Base-by-base conservation (phyloP, 2,888 invertebrate species). In the Nomada hirtipes region DNA sequence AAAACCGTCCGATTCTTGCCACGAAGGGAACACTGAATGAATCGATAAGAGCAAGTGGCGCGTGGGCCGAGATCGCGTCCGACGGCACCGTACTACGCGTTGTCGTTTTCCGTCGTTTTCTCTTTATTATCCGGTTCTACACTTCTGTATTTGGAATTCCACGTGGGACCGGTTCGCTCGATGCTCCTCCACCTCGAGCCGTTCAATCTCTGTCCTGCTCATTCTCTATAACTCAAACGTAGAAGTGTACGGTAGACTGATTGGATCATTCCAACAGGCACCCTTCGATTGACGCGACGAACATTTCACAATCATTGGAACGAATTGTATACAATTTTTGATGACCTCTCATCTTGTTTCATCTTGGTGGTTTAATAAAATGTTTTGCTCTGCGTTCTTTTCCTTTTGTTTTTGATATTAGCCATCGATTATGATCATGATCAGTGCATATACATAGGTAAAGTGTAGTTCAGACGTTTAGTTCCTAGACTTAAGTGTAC, bases 1-100 rank as follows among this genome's bases (percentile, higher is more conserved):
- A 79, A 68, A 71, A 13, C 36, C 29, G 50, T 10, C 50, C 65
- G 55, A 68, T 50, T 44, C 73, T 26, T 69, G 52, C 68, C 55
- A 47, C 61, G 29, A 55, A 72, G 60, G 61, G 76, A 81, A 75
- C 75, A 75, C 63, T 84, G 87, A 89, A 88, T 86, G 89, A 89
- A 87, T 87, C 88, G 88, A 90, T 90, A 90, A 88, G 69, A 89
- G 82, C 76, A 72, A 69, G 57, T 65, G 65, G 72, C 52, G 89
- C 86, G 90, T 90, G 83, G 89, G 88, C 76, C 71, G 84, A 53
- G 73, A 85, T 85, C 86, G 82, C 72, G 84, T 76, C 86, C 83
- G 82, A 84, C 88, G 83, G 86, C 88, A 84, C 87, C 83, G 79
- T 83, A 83, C 84, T 84, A 88, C 86, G 69, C 71, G 78, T 68